These are phyloP conservation scores for Ryuthela nishihirai DNA, from an alignment of 2,888 invertebrate species.

Conservation along the genomic window DNA sequence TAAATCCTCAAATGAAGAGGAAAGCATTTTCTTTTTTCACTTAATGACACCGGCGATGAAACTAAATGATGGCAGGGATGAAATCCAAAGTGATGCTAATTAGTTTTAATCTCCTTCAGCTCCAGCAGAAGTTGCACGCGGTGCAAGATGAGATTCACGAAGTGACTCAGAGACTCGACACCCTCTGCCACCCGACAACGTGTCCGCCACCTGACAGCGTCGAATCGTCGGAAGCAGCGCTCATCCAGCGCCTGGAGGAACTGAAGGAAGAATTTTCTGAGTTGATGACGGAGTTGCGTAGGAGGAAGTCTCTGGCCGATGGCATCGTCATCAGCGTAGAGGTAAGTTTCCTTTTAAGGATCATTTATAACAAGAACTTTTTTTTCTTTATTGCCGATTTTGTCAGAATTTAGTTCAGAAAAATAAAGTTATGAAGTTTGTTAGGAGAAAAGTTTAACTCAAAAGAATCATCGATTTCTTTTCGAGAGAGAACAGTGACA, in stretches of 20 bases:
- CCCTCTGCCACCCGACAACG: background rate
- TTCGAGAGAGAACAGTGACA: no score
- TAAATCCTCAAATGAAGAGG: no score
- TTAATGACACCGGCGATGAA: no score
- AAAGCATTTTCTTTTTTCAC: no score
- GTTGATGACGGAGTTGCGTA: constrained; percentile 50
- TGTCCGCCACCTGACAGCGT: background rate
- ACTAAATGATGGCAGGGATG: background rate
- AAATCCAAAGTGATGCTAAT: background rate
- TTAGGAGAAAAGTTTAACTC: no score
- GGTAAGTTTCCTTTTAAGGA: constrained; percentile 24
- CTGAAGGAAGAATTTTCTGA: constrained; percentile 53
- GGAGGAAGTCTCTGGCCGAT: constrained; percentile 49
- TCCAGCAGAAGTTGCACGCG: constrained; percentile 45
- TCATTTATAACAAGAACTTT: background rate
- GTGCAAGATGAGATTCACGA: constrained; percentile 50
- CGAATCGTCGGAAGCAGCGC: constrained; percentile 36
- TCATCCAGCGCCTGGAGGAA: constrained; percentile 45
- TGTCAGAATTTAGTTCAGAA: no score
- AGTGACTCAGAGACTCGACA: constrained; percentile 43
- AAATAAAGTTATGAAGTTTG: no score
- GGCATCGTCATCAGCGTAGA: constrained; percentile 42
- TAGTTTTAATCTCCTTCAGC: constrained; percentile 7
- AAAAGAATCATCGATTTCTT: no score
- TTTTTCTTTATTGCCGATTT: background rate